Evolutionary conservation across 2,888 invertebrate species (phyloP).

Genomic region (Clunio marinus): DNA sequence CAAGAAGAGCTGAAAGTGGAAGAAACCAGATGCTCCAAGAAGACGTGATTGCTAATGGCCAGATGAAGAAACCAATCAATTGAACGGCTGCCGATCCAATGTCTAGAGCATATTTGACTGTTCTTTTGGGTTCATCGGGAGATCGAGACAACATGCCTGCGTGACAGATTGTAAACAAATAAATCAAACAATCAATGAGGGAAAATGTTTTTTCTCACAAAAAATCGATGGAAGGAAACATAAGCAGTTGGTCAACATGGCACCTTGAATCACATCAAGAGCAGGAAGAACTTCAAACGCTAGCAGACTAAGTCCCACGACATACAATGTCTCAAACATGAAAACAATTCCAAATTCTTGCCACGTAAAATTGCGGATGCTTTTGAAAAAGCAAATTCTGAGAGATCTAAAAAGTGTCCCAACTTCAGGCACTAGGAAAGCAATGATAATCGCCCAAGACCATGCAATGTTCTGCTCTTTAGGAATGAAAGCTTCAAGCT

Average conservation of each 20-base stretch:
- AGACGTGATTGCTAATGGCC: conserved; percentile 55
- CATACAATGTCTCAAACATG: conserved; percentile 72
- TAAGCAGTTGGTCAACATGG: conserved; percentile 79
- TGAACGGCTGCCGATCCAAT: conserved; percentile 61
- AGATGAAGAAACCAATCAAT: conserved; percentile 62
- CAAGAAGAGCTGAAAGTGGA: conserved; percentile 61
- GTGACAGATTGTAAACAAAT: conserved; percentile 43
- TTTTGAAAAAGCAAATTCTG: conserved; percentile 71
- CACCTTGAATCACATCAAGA: conserved; percentile 74
- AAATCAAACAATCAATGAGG: conserved; percentile 40
- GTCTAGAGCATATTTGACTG: conserved; percentile 54
- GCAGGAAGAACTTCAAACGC: conserved; percentile 73
- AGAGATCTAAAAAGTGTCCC: conserved; percentile 66
- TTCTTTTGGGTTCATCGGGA: conserved; percentile 45
- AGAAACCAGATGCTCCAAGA: conserved; percentile 45
- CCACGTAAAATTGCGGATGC: conserved; percentile 56
- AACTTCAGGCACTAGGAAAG: conserved; percentile 71
- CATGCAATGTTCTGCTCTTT: conserved; percentile 65
- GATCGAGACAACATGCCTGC: conserved; percentile 36
- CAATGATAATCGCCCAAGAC: conserved; percentile 75
- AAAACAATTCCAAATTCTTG: conserved; percentile 58
- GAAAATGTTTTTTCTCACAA: conserved; percentile 53
- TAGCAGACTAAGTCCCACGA: conserved; percentile 71
- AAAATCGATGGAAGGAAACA: conserved; percentile 76
- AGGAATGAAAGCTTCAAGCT: conserved; percentile 60